Evolutionary conservation across 1,140 invertebrate genomes (phyloP).

Genomic region (Littorina saxatilis): DNA sequence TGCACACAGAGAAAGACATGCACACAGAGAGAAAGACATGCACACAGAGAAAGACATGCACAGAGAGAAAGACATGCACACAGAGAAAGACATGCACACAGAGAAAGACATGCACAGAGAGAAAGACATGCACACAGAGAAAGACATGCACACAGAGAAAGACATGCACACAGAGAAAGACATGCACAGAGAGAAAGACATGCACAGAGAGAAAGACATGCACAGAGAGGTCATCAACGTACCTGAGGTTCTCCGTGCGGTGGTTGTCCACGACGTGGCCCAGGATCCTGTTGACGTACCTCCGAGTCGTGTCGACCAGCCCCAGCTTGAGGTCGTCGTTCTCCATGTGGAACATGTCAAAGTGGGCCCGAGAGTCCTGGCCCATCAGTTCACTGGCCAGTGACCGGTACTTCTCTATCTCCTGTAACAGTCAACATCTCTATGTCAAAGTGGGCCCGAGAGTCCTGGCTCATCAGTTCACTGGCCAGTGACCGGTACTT

Average conservation of each 20-base stretch:
- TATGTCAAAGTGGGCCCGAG: conserved; percentile 74
- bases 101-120: too few relatives aligned
- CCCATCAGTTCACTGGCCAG: conserved; percentile 71
- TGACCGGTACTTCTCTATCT: conserved; percentile 70
- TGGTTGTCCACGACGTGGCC: conserved; percentile 70
- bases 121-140: too few relatives aligned
- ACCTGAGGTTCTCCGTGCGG: conserved; percentile 69
- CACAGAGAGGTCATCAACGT: conserved; percentile 23
- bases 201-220: too few relatives aligned
- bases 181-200: too few relatives aligned
- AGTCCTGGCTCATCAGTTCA: conserved; percentile 72
- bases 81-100: too few relatives aligned
- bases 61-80: too few relatives aligned
- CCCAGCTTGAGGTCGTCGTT: conserved; percentile 74
- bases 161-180: too few relatives aligned
- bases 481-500: conserved; percentile 68
- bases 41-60: too few relatives aligned
- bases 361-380: conserved; percentile 73
- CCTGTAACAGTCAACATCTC: conserved; percentile 56
- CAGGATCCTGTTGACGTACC: conserved; percentile 68
- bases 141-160: too few relatives aligned
- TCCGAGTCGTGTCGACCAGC: conserved; percentile 65
- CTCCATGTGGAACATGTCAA: conserved; percentile 73
- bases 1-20: too few relatives aligned
- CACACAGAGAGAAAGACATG: too few relatives aligned